phyloP scores from a whole-genome alignment of 2,113 vertebrate genomes.

The Melanerpes formicivorus region DNA sequence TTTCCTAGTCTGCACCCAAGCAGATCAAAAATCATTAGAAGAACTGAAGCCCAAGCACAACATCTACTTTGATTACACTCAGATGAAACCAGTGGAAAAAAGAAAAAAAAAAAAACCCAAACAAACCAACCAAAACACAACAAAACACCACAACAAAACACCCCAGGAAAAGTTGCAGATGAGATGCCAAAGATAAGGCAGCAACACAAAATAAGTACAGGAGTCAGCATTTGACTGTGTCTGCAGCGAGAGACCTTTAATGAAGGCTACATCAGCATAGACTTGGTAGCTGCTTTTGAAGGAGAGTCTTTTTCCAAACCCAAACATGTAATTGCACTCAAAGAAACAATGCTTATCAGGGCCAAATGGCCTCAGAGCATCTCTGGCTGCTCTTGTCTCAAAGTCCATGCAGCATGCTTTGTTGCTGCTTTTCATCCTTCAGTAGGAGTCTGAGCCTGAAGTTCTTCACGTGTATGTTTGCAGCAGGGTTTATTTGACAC shows the following conservation, averaged over 20 bases:
- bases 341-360: background rate
- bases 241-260: constrained; percentile 30
- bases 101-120: background rate
- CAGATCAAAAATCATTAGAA: background rate
- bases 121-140: background rate
- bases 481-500: background rate
- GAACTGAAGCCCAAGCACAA: background rate
- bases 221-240: constrained; percentile 22
- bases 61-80: background rate
- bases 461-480: fast-evolving
- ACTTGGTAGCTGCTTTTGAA: constrained; percentile 30
- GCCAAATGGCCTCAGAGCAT: constrained; percentile 23
- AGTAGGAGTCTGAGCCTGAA: fast-evolving
- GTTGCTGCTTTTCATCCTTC: background rate
- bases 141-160: background rate
- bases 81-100: background rate
- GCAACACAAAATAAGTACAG: constrained; percentile 18
- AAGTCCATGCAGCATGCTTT: background rate
- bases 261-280: constrained; percentile 46
- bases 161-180: constrained; percentile 25
- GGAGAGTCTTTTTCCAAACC: constrained; percentile 2
- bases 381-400: background rate
- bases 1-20: background rate
- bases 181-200: constrained; percentile 60
- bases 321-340: constrained; percentile 1